Evolutionary conservation across 2,888 invertebrate genomes (phyloP).

Genomic region (Toxonevra muliebris): DNA sequence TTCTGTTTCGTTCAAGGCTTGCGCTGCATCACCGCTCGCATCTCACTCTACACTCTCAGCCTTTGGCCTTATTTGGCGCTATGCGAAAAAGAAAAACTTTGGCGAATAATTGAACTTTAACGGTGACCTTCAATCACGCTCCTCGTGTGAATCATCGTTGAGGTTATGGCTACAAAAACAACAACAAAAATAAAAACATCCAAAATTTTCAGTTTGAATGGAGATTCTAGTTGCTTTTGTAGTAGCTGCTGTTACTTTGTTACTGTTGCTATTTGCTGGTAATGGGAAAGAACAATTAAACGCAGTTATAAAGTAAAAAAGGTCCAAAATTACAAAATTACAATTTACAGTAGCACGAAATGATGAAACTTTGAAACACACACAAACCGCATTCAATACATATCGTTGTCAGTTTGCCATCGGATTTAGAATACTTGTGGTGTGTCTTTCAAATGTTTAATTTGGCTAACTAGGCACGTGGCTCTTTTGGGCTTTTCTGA

Average conservation of each 20-base stretch:
- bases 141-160: conserved; percentile 21
- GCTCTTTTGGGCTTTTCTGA: no score
- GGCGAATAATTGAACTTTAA: conserved; percentile 17
- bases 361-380: no score
- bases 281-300: neutral
- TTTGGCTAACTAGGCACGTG: no score
- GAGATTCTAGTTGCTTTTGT: neutral
- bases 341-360: no score
- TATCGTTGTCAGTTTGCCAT: no score
- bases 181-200: no score
- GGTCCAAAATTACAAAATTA: no score
- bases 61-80: no score
- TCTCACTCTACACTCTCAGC: neutral
- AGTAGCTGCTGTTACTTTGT: neutral
- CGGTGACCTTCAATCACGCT: conserved; percentile 21
- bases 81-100: neutral
- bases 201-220: neutral
- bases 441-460: no score
- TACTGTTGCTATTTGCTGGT: neutral
- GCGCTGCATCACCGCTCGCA: neutral
- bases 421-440: no score
- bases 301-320: neutral
- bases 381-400: no score
- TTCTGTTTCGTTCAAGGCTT: neutral
- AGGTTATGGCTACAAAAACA: neutral